Evolutionary conservation across 2,888 invertebrate species (phyloP), one percentile per base, ranked within the genome.

Genomic region (Stomorhina lunata): DNA sequence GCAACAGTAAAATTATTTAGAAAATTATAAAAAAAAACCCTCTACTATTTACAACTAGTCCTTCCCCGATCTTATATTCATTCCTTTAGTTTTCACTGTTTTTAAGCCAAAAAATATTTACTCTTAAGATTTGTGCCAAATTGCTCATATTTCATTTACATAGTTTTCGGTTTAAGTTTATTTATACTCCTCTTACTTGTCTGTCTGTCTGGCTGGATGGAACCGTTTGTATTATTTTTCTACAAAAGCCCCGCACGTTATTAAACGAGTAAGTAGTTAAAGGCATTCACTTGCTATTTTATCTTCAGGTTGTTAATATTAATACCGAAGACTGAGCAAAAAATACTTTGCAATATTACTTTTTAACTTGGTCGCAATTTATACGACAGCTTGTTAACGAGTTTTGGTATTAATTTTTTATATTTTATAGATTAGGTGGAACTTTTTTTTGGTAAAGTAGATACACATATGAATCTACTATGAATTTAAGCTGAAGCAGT

Each of bases 381-480:
- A 84, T 79, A 76, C 79, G 81, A 81, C 84, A 84, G 84, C 79
- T 72, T 61, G 68, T 79, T 79, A 84, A 84, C 81, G 81, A 84
- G 79, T 78, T 84, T 75, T 68, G 6, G 22, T 59, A 29, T 65
- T 48, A 29, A 25, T 57, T 27, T 40, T 68, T 17, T 27, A 45
- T 34, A 50, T 15, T 6, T n/a, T 53, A n/a, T n/a, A n/a, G n/a
- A n/a, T n/a, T n/a, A n/a, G n/a, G n/a, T n/a, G n/a, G 25, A 10
- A 48, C 27, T 20, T 75, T 57, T 32, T n/a, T 6, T 10, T 43
- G 27, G 50, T 66, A 66, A 59, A 65, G 34, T 48, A 45, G 45
- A 55, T 27, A 63, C 57, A 57, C 75, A 48, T 57, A 48, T 75
- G 34, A 43, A 17, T 17, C 43, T 43, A 12, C 17, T 61, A 25